Percentiles rank a stretch among this genome's conserved stretches.
Conservation (phyloP, 2,797 vertebrate genomes). For the Anguilla anguilla region DNA sequence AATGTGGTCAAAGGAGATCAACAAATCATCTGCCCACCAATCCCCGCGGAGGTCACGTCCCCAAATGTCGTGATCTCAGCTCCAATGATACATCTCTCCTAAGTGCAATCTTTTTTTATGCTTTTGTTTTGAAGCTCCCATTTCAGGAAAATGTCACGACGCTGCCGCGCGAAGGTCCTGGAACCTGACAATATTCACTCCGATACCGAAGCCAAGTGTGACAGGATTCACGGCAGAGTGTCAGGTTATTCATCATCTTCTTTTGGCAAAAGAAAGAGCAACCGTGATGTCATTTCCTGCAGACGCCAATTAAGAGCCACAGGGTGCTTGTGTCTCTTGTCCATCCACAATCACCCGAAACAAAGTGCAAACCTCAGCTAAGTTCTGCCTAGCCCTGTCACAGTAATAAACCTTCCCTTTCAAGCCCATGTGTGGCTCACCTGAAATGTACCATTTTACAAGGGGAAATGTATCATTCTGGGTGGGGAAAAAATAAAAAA, state of each 20-base stretch:
- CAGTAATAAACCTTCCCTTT: not conserved
- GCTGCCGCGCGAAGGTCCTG: conserved; percentile 2
- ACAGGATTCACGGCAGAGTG: not conserved
- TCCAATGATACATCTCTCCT: conserved; percentile 9
- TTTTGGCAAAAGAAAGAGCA: conserved; percentile 13
- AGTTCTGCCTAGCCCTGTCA: not conserved
- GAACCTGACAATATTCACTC: conserved; percentile 19
- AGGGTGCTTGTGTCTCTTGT: not conserved
- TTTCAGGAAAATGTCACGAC: conserved; percentile 21
- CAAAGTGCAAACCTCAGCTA: not conserved
- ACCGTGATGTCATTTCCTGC: not conserved
- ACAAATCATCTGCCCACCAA: not conserved
- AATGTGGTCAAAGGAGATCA: not conserved
- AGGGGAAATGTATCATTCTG: not conserved
- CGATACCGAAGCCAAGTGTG: not conserved
- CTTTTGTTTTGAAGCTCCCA: not conserved
- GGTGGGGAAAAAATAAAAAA: too few species aligned
- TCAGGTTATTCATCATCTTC: conserved; percentile 23
- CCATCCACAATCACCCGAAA: conserved; percentile 10
- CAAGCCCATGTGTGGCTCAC: not conserved
- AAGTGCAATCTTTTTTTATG: conserved; percentile 18
- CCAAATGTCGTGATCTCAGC: conserved; percentile 16
- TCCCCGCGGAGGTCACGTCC: not conserved
- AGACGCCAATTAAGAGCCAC: conserved; percentile 22
- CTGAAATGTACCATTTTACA: not conserved